These are phyloP conservation scores for Paedocypris micromegethes DNA, from an alignment of 2,797 vertebrate species.

Conservation along the genomic window DNA sequence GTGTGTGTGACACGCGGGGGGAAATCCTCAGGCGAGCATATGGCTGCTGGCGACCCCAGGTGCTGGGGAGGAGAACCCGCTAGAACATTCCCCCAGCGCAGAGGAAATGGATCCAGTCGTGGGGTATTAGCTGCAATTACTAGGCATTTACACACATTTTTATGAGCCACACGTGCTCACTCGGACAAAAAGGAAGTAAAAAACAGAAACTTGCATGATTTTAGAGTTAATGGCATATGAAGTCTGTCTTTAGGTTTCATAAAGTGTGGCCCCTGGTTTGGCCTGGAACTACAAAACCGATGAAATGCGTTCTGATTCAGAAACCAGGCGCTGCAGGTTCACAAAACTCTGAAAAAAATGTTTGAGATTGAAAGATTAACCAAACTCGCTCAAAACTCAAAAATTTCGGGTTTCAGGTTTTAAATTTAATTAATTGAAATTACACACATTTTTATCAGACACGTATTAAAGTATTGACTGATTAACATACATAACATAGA, in stretches of 20 bases:
- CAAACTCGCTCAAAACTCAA: too few relatives aligned
- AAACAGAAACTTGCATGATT: background rate
- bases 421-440: too few relatives aligned
- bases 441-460: too few relatives aligned
- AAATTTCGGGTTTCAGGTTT: too few relatives aligned
- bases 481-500: too few relatives aligned
- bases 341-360: too few relatives aligned
- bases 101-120: conserved; percentile 25
- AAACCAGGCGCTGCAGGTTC: too few relatives aligned
- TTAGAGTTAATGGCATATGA: background rate
- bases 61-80: conserved; percentile 32
- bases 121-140: conserved; percentile 18
- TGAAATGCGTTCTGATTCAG: too few relatives aligned
- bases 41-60: conserved; percentile 36
- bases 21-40: conserved; percentile 38
- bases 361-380: too few relatives aligned
- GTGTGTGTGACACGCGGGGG: conserved; percentile 9
- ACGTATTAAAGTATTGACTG: too few relatives aligned
- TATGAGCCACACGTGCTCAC: conserved; percentile 11
- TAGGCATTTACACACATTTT: conserved; percentile 6
- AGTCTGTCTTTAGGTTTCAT: too few relatives aligned
- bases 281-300: background rate
- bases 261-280: too few relatives aligned
- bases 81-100: conserved; percentile 30
- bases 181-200: background rate